Percentiles rank a stretch among this genome's conserved stretches.
Conservation (phyloP, 2,888 invertebrate genomes). For the Tipula helvola region DNA sequence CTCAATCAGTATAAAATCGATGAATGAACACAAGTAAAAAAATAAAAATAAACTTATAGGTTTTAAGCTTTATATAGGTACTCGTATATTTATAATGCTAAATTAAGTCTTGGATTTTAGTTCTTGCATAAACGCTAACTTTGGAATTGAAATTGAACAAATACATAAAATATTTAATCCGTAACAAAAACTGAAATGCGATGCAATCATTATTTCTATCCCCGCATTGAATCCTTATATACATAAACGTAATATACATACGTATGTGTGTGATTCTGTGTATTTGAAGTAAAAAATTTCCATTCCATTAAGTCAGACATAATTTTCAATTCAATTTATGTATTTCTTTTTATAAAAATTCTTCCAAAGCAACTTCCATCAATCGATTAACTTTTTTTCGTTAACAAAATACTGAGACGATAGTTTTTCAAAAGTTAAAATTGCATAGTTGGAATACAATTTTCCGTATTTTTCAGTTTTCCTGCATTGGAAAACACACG, state of each 20-base stretch:
- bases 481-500: too few relatives aligned
- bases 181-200: neutral
- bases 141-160: neutral
- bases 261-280: neutral
- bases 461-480: too few relatives aligned
- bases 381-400: too few relatives aligned
- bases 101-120: neutral
- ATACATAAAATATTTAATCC: neutral
- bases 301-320: neutral
- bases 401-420: too few relatives aligned
- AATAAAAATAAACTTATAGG: neutral
- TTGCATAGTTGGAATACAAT: too few relatives aligned
- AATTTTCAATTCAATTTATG: neutral
- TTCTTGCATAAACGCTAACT: neutral
- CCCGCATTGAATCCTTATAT: neutral
- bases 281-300: neutral
- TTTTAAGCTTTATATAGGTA: neutral
- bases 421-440: too few relatives aligned
- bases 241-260: too few relatives aligned
- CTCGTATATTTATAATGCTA: neutral
- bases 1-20: neutral
- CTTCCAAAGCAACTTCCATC: too few relatives aligned
- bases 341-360: too few relatives aligned
- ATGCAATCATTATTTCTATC: neutral
- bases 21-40: neutral